phyloP scores from a whole-genome alignment of 2,888 invertebrate genomes.

The Epirrhoe alternata region DNA sequence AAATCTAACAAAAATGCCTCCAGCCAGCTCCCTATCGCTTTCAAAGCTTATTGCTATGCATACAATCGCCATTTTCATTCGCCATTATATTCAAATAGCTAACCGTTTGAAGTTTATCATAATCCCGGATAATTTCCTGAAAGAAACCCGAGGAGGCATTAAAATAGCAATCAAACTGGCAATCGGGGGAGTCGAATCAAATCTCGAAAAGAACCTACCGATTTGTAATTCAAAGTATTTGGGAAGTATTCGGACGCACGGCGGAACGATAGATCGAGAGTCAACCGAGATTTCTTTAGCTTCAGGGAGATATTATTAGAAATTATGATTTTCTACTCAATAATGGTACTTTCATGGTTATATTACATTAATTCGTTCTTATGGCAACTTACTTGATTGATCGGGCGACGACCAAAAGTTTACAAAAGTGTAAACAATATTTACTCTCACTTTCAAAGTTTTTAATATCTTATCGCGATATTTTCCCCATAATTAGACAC shows the following conservation, averaged over 20 bases:
- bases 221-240: constrained; percentile 78
- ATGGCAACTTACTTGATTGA: not conserved
- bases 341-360: not conserved
- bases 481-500: constrained; percentile 40
- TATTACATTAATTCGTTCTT: too few relatives aligned
- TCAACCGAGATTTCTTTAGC: not conserved
- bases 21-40: constrained; percentile 4
- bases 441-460: constrained; percentile 10
- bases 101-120: constrained; percentile 48
- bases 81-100: constrained; percentile 41
- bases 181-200: constrained; percentile 68
- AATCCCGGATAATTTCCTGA: constrained; percentile 64
- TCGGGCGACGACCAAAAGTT: not conserved
- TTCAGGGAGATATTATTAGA: not conserved
- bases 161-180: constrained; percentile 81
- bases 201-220: constrained; percentile 78
- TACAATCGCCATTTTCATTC: constrained; percentile 32
- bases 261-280: constrained; percentile 28
- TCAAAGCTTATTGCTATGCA: constrained; percentile 35
- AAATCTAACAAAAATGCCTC: not conserved
- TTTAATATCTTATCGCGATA: constrained; percentile 30
- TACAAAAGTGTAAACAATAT: constrained; percentile 4
- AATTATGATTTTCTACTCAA: too few relatives aligned
- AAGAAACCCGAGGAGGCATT: constrained; percentile 67
- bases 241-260: constrained; percentile 42